Conservation (phyloP, 37 sponge, comb jelly and placozoan species). For the Eunapius fragilis region DNA sequence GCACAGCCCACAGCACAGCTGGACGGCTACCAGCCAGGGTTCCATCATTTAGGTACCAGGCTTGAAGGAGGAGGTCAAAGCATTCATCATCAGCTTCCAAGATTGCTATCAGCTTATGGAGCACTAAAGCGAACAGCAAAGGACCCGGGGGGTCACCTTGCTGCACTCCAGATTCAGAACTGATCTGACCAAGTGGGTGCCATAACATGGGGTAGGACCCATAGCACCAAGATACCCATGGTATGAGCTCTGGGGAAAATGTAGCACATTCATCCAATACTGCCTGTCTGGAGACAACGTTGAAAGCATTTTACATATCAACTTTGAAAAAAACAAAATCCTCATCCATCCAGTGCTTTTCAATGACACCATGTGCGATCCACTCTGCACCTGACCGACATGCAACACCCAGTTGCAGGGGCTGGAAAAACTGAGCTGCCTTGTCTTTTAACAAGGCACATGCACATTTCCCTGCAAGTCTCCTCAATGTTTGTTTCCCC, state of each 20-base stretch:
- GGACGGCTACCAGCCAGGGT: too few species aligned
- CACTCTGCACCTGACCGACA: neutral
- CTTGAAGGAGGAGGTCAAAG: too few species aligned
- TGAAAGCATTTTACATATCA: neutral
- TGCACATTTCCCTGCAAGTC: neutral
- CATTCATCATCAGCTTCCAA: too few species aligned
- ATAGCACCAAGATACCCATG: neutral
- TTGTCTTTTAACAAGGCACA: neutral
- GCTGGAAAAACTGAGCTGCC: neutral
- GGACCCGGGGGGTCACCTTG: too few species aligned
- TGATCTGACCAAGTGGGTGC: neutral
- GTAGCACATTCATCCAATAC: neutral
- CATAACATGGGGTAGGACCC: neutral
- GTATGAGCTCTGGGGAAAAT: neutral
- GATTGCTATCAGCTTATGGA: too few species aligned
- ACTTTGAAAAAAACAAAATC: neutral
- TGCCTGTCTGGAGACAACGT: neutral
- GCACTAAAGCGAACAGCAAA: too few species aligned
- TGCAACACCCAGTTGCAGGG: neutral
- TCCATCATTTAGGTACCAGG: too few species aligned
- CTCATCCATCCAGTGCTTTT: neutral
- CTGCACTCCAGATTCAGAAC: neutral
- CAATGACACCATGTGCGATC: neutral
- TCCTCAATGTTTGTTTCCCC: too few species aligned
- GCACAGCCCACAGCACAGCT: too few species aligned